phyloP scores from a whole-genome alignment of 2,113 vertebrate species.

The Vombatus ursinus region DNA sequence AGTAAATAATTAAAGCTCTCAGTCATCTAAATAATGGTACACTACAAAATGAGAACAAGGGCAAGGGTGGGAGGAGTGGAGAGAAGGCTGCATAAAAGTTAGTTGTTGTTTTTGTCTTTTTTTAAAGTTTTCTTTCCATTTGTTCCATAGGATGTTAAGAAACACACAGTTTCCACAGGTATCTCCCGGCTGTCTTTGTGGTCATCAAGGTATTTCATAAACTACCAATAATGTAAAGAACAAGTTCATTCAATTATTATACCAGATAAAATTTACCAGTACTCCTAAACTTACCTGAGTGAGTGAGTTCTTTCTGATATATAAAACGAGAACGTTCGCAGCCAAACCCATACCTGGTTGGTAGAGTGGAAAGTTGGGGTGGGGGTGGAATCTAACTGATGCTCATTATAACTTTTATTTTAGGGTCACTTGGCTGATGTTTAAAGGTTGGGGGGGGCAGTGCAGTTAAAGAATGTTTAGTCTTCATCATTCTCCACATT shows the following conservation, averaged over 20 bases:
- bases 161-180: neutral
- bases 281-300: constrained; percentile 29
- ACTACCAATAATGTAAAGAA: neutral
- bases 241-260: constrained; percentile 1
- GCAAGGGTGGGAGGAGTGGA: neutral
- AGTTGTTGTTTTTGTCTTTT: neutral
- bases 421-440: neutral
- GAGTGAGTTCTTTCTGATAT: neutral
- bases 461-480: neutral
- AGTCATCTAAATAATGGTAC: constrained; percentile 65
- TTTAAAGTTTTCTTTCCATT: constrained; percentile 53
- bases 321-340: neutral
- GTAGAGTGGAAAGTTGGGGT: neutral
- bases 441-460: neutral
- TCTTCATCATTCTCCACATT: constrained; percentile 13
- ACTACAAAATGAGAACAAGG: constrained; percentile 62
- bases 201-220: constrained; percentile 25
- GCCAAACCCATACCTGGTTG: neutral
- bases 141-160: constrained; percentile 18
- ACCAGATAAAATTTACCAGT: constrained; percentile 30
- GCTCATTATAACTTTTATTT: constrained; percentile 32
- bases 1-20: constrained; percentile 77
- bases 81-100: neutral
- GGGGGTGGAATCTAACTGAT: neutral
- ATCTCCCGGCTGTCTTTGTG: neutral